Evolutionary conservation across 2,888 invertebrate genomes (phyloP), one percentile per base, ranked within the genome.

Genomic region (Tipula vernalis): DNA sequence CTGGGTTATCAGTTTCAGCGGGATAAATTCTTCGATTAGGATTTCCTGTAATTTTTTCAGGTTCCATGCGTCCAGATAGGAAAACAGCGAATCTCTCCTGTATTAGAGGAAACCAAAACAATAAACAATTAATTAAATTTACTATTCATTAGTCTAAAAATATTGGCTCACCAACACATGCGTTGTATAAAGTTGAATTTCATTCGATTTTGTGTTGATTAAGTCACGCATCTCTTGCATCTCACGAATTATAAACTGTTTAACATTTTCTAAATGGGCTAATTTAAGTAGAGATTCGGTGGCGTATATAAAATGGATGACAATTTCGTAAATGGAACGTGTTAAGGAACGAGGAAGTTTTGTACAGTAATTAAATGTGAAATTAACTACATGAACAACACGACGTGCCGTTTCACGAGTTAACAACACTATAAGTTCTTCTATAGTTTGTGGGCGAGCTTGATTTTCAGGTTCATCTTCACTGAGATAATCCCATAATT

Each of bases 401-500:
- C 95, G 93, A 87, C 97, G 92, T 0, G 96, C 95, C 0, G 95
- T 94, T 91, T 97, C 96, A n/a, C 96, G 92, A 0, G 95, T 94
- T 87, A 97, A 90, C 87, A 97, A 91, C 51, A 96, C 95, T 87
- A 96, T 91, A 88, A 96, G 91, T 89, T 97, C 95, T 89, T 97
- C 97, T 44, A 96, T 90, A 1, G 95, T 96, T 88, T 94, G 93
- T 0, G 96, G 97, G 47, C 96, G 93, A 3, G 95, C 95, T 91
- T 97, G 97, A 92, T 97, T 97, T 91, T 96, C 97, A 0, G 97
- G 96, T 90, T 97, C 97, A 36, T 96, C 94, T 88, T 94, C 91
- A 89, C 96, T 96, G 86, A 97, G 91, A 57, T 93, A 93, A 0
- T 90, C 91, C 95, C 96, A 96, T 85, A 96, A 90, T 88, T 95